phyloP scores from a whole-genome alignment of 2,888 invertebrate genomes.

The Ichneumoninae sp. region DNA sequence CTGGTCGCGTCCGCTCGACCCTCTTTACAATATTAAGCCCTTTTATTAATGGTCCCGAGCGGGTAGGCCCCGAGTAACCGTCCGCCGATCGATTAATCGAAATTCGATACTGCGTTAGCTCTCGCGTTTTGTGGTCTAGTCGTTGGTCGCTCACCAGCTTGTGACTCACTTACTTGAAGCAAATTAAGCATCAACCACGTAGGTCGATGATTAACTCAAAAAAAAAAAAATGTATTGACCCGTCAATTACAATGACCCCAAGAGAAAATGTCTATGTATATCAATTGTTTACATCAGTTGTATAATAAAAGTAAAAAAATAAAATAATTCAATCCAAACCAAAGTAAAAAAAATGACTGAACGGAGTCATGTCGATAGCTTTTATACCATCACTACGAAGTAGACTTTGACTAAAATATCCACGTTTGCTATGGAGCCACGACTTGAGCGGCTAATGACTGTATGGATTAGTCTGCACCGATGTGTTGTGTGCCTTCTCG shows the following conservation, averaged over 20 bases:
- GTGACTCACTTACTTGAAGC: constrained; percentile 4
- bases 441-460: constrained; percentile 27
- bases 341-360: background rate
- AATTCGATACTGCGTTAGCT: constrained; percentile 79
- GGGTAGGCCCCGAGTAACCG: constrained; percentile 75
- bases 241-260: no score
- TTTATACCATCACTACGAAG: background rate
- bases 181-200: constrained; percentile 5
- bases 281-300: no score
- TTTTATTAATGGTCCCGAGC: constrained; percentile 81
- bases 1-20: constrained; percentile 65
- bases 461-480: background rate
- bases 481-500: background rate
- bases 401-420: background rate
- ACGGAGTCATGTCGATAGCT: background rate
- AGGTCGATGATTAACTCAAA: background rate
- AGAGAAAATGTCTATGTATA: no score
- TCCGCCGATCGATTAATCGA: constrained; percentile 83
- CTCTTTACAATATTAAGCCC: constrained; percentile 82
- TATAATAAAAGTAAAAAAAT: no score
- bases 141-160: constrained; percentile 26
- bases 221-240: background rate
- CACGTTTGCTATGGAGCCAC: background rate
- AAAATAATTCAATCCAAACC: no score
- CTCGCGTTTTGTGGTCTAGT: constrained; percentile 45